Base-by-base conservation (phyloP, 2,888 invertebrate species). In the Hyles lineata region DNA sequence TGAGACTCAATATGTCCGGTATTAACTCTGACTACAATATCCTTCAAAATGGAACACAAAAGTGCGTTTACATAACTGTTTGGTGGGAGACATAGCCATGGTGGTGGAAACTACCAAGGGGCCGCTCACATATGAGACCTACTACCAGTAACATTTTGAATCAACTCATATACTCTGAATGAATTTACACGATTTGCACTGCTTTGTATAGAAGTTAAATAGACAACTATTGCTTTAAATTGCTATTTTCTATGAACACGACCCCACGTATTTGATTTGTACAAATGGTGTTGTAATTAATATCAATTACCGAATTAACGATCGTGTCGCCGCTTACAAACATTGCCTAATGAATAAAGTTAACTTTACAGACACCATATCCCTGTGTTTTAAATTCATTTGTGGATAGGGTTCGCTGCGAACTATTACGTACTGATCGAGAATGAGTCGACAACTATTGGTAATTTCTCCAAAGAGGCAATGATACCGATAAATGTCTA, bases 331-430 rank as follows among this genome's bases (percentile, higher is more conserved):
- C 70, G 35, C 85, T 87, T 81, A 85, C 84, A 87, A 89, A 88
- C 87, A 86, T 81, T 78, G 78, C 83, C 83, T 87, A 89, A 89
- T 89, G 86, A 89, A 84, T 85, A 83, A 83, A 83, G 84, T 84
- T 89, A 87, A 87, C 84, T 87, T 89, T 85, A 87, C 87, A 87
- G 85, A 84, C 83, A 84, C 85, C 84, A 83, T 85, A 82, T 84
- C 83, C 83, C 81, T 83, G 84, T 83, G 87, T 87, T 88, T 85
- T 88, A 85, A 86, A 85, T 86, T 88, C 84, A 84, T 86, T 85
- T 83, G 79, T 83, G 77, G 78, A 73, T 72, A 71, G 74, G 77
- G 78, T 69, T 74, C 74, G 72, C 71, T 73, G 76, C 59, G 60
- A 23, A 55, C 50, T 72, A 74, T 77, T 58, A 35, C 63, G 23